Evolutionary conservation across 1,140 invertebrate species (phyloP).

Genomic region (Brachionus manjavacas): DNA sequence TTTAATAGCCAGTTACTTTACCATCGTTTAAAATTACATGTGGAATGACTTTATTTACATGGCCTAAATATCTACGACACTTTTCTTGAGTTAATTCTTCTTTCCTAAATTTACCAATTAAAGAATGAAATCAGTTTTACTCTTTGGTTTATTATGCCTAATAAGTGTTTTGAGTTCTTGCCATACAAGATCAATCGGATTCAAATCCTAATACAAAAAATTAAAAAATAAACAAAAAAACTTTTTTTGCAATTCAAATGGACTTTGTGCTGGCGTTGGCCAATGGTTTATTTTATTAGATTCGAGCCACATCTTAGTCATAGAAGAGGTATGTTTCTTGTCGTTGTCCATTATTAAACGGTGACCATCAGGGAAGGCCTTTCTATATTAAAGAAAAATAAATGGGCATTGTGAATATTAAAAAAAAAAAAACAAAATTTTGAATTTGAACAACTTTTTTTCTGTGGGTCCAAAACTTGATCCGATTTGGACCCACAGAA

Average conservation of each 20-base stretch:
- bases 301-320: neutral
- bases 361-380: constrained; percentile 1
- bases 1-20: constrained; percentile 7
- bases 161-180: constrained; percentile 1
- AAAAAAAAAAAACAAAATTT: too few species aligned
- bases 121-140: neutral
- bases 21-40: constrained; percentile 6
- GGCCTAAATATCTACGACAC: neutral
- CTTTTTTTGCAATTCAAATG: neutral
- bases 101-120: constrained; percentile 4
- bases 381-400: neutral
- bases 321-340: neutral
- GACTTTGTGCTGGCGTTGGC: constrained; percentile 14
- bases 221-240: neutral
- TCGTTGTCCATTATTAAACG: neutral
- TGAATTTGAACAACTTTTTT: too few species aligned
- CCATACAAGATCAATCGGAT: constrained; percentile 19
- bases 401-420: neutral
- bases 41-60: constrained; percentile 2
- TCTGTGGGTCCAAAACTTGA: too few species aligned
- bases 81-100: constrained; percentile 6
- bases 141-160: neutral
- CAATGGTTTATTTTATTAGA: neutral
- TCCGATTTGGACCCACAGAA: too few species aligned
- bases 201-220: constrained; percentile 6